These are phyloP conservation scores for Chrysemys picta DNA, from an alignment of 2,113 vertebrate genomes.

Conservation along the genomic window DNA sequence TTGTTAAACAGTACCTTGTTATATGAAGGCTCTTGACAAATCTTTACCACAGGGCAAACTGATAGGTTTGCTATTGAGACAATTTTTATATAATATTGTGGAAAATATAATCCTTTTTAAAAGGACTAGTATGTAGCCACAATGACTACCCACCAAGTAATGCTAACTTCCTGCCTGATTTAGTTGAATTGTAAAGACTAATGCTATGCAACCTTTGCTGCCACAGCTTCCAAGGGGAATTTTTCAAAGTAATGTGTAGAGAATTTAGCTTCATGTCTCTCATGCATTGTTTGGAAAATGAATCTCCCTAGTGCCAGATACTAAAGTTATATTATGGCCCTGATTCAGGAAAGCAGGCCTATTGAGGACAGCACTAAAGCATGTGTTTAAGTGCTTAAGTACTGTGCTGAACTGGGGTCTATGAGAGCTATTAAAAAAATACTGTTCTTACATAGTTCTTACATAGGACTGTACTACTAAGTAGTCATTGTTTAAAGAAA, in stretches of 20 bases:
- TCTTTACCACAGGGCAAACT: constrained; percentile 9
- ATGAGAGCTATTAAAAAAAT: background rate
- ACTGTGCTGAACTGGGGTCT: background rate
- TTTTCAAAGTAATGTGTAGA: background rate
- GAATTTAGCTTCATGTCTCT: background rate
- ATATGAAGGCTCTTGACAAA: constrained; percentile 49
- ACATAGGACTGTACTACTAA: background rate
- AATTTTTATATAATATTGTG: background rate
- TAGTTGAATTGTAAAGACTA: background rate
- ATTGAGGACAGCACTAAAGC: rapidly evolving
- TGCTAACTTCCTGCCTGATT: background rate
- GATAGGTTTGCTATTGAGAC: background rate
- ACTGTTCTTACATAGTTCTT: background rate
- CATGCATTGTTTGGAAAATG: background rate
- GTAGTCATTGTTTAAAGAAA: background rate
- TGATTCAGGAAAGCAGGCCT: rapidly evolving
- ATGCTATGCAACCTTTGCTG: background rate
- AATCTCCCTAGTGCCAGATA: rapidly evolving
- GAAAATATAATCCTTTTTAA: constrained; percentile 40
- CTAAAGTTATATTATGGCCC: background rate
- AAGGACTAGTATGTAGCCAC: background rate
- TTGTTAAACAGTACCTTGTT: constrained; percentile 55
- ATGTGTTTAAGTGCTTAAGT: background rate
- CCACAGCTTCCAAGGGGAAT: background rate
- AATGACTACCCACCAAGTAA: background rate